These are phyloP conservation scores for Chymomyza procnemis DNA, from an alignment of 2,888 invertebrate genomes.

Conservation along the genomic window DNA sequence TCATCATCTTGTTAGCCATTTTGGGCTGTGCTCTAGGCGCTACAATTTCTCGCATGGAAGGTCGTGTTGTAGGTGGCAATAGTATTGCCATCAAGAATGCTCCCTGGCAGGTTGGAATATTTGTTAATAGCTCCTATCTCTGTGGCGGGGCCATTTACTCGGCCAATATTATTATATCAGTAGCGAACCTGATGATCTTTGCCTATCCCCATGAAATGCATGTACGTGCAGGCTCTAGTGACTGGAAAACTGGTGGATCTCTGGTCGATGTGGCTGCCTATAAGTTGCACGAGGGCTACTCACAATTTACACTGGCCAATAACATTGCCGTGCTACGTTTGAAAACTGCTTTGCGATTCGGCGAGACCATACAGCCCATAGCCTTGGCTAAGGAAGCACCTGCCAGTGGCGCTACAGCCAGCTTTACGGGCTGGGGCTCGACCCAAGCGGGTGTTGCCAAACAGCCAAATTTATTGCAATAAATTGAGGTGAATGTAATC, in stretches of 20 bases:
- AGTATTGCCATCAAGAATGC: slow-evolving; percentile 33
- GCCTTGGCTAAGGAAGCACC: slow-evolving; percentile 69
- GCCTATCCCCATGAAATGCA: slow-evolving; percentile 44
- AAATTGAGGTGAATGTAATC: not conserved
- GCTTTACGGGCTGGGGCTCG: not conserved
- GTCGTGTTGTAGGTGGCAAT: slow-evolving; percentile 60
- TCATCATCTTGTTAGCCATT: not conserved
- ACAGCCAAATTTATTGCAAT: not conserved
- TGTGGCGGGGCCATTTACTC: slow-evolving; percentile 80
- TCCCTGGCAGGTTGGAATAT: slow-evolving; percentile 41
- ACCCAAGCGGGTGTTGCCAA: not conserved
- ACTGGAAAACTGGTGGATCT: slow-evolving; percentile 59
- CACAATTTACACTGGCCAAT: slow-evolving; percentile 77
- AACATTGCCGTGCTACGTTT: slow-evolving; percentile 81
- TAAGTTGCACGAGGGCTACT: slow-evolving; percentile 71
- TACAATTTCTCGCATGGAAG: slow-evolving; percentile 25
- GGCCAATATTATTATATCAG: slow-evolving; percentile 79
- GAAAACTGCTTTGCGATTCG: slow-evolving; percentile 76
- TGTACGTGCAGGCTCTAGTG: slow-evolving; percentile 80
- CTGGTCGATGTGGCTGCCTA: slow-evolving; percentile 23
- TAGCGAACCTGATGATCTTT: slow-evolving; percentile 79
- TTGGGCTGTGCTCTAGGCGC: not conserved
- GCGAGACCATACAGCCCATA: slow-evolving; percentile 76
- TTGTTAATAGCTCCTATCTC: slow-evolving; percentile 75
- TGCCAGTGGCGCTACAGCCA: not conserved